Base-by-base conservation (phyloP, 1,140 invertebrate species). In the Stegodyphus dumicola region DNA sequence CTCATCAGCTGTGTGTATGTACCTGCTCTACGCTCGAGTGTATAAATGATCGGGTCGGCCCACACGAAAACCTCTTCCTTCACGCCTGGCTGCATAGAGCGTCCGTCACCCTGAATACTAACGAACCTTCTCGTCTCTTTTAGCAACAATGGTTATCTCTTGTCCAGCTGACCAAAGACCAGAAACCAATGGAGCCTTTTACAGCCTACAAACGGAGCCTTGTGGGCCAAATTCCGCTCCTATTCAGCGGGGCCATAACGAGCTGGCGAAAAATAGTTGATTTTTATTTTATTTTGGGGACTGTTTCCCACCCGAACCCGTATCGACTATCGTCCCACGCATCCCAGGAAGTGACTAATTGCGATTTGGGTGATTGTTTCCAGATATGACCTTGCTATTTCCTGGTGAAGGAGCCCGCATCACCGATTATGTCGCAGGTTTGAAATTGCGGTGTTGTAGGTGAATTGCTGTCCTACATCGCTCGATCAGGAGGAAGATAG, bases 271-370 rank as follows among this genome's bases (percentile, higher is more conserved):
- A 33, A 33, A 33, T 33, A 33, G 33, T 33, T 33, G 33, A 33
- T 33, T 33, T 33, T 33, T 33, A 33, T 33, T 33, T 33, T 33
- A 33, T 33, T 33, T 3, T 33, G 33, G 33, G 33, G 33, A 33
- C 33, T 3, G 33, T 33, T 33, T 33, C 33, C 33, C 33, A 33
- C 33, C 33, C 33, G 33, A 33, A 33, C 33, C 33, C 33, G 33
- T 33, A 71, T 49, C 49, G 65, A 69, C 77, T 69, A 80, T 80
- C 73, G 78, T 80, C 78, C 17, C 51, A 2, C 56, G 56, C 9
- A 9, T 60, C 56, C 66, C 78, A 71, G 78, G 78, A 80, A 80
- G 67, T 73, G 67, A 64, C 78, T 80, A 80, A 80, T 80, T 80
- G 54, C 77, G 65, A 69, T 60, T 33, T 33, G 69, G 54, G 33